Evolutionary conservation across 1,140 invertebrate genomes (phyloP).

Genomic region (Nebria ingens): DNA sequence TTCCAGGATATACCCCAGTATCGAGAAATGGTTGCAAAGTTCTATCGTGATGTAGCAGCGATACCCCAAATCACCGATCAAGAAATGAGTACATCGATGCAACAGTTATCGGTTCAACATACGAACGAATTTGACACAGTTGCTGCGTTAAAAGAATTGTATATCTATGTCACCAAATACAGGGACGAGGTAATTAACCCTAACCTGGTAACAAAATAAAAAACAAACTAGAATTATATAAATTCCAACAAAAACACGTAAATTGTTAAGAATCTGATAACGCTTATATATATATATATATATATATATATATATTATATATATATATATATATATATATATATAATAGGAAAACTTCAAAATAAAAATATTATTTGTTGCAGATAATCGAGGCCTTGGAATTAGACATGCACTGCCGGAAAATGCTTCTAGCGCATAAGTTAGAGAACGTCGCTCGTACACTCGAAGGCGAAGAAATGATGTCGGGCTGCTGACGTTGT

Average conservation of each 20-base stretch:
- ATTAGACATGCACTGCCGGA: conserved; percentile 67
- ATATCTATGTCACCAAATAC: conserved; percentile 90
- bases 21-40: conserved; percentile 74
- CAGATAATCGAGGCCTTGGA: conserved; percentile 75
- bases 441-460: conserved; percentile 83
- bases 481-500: conserved; percentile 42
- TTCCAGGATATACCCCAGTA: conserved; percentile 74
- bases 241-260: too few species aligned
- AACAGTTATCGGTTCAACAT: conserved; percentile 78
- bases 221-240: too few species aligned
- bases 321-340: too few species aligned
- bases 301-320: too few species aligned
- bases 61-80: conserved; percentile 84
- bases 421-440: conserved; percentile 79
- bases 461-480: conserved; percentile 63
- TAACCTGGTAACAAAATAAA: not conserved
- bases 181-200: conserved; percentile 69
- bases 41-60: conserved; percentile 74
- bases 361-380: conserved; percentile 21
- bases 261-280: conserved; percentile 9
- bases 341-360: too few species aligned
- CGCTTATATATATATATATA: not conserved
- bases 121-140: conserved; percentile 81
- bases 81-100: conserved; percentile 85
- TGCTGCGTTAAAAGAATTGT: conserved; percentile 84